Percentiles rank a stretch among this genome's conserved stretches.
phyloP scores from a whole-genome alignment of 2,888 invertebrate genomes.

The Drosophila lacicola region DNA sequence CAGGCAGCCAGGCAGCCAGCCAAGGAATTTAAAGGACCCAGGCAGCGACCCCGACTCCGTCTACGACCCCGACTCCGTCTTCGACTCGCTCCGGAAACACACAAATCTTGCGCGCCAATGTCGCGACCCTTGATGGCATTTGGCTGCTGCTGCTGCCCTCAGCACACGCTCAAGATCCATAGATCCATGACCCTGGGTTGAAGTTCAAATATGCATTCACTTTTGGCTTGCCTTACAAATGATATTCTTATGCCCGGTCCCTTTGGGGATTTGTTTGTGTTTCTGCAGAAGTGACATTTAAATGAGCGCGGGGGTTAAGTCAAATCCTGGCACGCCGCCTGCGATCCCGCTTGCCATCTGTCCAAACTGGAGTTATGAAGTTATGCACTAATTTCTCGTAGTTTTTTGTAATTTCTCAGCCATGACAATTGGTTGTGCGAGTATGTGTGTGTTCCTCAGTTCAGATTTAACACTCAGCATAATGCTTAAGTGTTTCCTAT shows the following conservation, averaged over 20 bases:
- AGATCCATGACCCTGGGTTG: slow-evolving; percentile 38
- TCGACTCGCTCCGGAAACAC: slow-evolving; percentile 57
- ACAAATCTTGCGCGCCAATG: slow-evolving; percentile 76
- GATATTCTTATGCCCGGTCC: slow-evolving; percentile 66
- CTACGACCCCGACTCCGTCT: slow-evolving; percentile 22
- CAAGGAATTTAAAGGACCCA: slow-evolving; percentile 45
- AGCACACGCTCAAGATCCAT: slow-evolving; percentile 54
- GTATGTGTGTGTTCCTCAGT: slow-evolving; percentile 9
- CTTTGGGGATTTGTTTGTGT: slow-evolving; percentile 67
- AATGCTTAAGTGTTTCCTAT: neutral
- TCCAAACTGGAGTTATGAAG: slow-evolving; percentile 52
- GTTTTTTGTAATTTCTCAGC: slow-evolving; percentile 58
- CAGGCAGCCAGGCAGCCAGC: slow-evolving; percentile 19
- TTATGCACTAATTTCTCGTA: slow-evolving; percentile 66
- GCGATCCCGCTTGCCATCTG: slow-evolving; percentile 71
- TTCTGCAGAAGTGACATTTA: slow-evolving; percentile 70
- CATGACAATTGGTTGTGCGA: slow-evolving; percentile 45
- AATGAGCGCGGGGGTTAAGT: slow-evolving; percentile 61
- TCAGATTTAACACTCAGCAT: neutral
- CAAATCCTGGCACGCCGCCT: slow-evolving; percentile 24
- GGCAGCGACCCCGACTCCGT: slow-evolving; percentile 9
- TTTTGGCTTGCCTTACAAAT: slow-evolving; percentile 53
- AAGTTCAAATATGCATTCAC: slow-evolving; percentile 46
- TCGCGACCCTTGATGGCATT: slow-evolving; percentile 66
- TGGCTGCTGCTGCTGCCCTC: slow-evolving; percentile 46